Base-by-base conservation (phyloP, 2,113 vertebrate species). In the Lota lota region DNA sequence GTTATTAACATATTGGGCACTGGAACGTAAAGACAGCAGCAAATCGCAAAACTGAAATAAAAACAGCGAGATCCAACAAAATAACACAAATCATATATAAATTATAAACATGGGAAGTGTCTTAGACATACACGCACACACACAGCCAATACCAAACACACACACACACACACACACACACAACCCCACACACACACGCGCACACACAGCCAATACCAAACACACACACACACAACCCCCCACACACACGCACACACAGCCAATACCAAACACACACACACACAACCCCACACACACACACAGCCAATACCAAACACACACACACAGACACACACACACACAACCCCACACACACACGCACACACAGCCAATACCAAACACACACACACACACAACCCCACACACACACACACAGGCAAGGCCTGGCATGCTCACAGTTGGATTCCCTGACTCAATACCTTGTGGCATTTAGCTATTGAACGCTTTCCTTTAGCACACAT, bases 381-480 rank as follows among this genome's bases (percentile, higher is more conserved):
- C n/a, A n/a, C n/a, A n/a, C n/a, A n/a, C n/a, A n/a, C n/a, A n/a
- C n/a, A n/a, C n/a, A n/a, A n/a, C n/a, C n/a, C n/a, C n/a, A n/a
- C n/a, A n/a, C n/a, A n/a, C n/a, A n/a, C 73, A 70, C 64, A 69
- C 58, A 56, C n/a, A 22, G 51, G 33, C 61, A 54, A 21, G 22
- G 36, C 19, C 62, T 22, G 57, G 22, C 63, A 58, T 61, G 50
- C 63, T 64, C 79, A 70, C 83, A 74, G 67, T 70, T 78, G 73
- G 77, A 86, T 82, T 84, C 76, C 81, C 75, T 63, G 64, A 78
- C 78, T 78, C 73, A 72, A 75, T 75, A 81, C 67, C 76, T 76
- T 79, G 78, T 88, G 81, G 69, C 85, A 85, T 90, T 88, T 85
- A 68, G 74, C 81, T 87, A 89, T 82, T 84, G 79, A 87, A 87